A percentile compares a stretch with the other conserved stretches of the same genome.
Evolutionary conservation across 2,113 vertebrate genomes (phyloP).

Genomic region (Lasiurus borealis): DNA sequence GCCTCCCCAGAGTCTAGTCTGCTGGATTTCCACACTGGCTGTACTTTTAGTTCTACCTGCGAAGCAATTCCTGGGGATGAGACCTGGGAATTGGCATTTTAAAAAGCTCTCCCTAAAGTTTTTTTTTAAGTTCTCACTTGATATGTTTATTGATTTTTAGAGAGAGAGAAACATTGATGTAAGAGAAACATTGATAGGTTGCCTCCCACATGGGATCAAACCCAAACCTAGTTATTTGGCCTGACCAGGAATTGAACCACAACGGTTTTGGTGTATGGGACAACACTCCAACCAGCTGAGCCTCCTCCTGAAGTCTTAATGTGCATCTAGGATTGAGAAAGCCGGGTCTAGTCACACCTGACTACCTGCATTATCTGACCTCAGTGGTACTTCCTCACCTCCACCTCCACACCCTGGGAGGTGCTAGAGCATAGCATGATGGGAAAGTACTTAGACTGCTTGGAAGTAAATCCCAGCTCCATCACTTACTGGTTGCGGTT

Average conservation of each 20-base stretch:
- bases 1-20: neutral
- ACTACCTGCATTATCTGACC: neutral
- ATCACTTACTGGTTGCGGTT: neutral
- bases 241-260: too few relatives aligned
- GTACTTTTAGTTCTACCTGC: neutral
- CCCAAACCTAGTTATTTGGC: too few relatives aligned
- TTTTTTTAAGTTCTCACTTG: neutral
- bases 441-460: neutral
- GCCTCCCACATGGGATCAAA: too few relatives aligned
- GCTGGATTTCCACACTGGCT: too few relatives aligned
- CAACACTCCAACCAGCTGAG: neutral
- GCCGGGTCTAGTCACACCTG: neutral
- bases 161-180: too few relatives aligned
- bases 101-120: neutral
- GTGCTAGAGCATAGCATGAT: neutral
- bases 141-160: too few relatives aligned
- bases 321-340: neutral
- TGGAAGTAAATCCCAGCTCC: neutral
- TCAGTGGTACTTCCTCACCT: neutral
- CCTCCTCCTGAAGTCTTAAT: neutral
- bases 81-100: neutral
- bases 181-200: too few relatives aligned
- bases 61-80: slow-evolving; percentile 35
- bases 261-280: neutral
- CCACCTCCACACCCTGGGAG: neutral